Conservation (phyloP, 2,113 vertebrate species). For the Alethe diademata region DNA sequence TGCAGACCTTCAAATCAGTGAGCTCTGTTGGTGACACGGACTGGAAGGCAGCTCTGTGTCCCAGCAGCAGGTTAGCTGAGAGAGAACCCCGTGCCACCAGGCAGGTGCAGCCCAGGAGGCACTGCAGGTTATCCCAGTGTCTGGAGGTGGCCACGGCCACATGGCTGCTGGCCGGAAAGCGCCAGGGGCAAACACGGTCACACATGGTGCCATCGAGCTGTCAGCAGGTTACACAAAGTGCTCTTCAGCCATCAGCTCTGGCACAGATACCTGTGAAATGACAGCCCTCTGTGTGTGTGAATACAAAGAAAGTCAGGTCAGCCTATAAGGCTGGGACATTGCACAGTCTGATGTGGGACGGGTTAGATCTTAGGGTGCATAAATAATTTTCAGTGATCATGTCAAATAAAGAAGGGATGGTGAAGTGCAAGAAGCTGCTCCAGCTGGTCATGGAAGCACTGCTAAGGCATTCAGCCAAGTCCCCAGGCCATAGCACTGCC, state of each 20-base stretch:
- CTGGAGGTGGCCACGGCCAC: neutral
- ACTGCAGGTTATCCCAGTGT: neutral
- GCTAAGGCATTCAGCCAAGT: neutral
- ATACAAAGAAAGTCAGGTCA: neutral
- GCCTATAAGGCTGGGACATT: neutral
- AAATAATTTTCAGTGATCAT: neutral
- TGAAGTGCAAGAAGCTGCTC: neutral
- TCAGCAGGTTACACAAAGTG: neutral
- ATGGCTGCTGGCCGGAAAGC: neutral
- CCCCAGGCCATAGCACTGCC: neutral
- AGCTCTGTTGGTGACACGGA: fast-evolving
- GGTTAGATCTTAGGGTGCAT: neutral
- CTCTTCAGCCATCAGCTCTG: neutral
- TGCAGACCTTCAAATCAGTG: too few species aligned
- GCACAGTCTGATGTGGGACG: neutral
- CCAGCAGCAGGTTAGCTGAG: neutral
- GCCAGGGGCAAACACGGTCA: neutral
- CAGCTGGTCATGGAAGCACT: neutral
- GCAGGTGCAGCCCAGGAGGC: neutral
- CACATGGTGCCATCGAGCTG: neutral
- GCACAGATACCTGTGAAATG: neutral
- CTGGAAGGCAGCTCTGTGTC: neutral
- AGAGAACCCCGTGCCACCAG: neutral
- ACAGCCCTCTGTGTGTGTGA: neutral
- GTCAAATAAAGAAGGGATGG: neutral